These are phyloP conservation scores for Chromis chromis DNA, from an alignment of 2,797 vertebrate genomes.

Conservation along the genomic window DNA sequence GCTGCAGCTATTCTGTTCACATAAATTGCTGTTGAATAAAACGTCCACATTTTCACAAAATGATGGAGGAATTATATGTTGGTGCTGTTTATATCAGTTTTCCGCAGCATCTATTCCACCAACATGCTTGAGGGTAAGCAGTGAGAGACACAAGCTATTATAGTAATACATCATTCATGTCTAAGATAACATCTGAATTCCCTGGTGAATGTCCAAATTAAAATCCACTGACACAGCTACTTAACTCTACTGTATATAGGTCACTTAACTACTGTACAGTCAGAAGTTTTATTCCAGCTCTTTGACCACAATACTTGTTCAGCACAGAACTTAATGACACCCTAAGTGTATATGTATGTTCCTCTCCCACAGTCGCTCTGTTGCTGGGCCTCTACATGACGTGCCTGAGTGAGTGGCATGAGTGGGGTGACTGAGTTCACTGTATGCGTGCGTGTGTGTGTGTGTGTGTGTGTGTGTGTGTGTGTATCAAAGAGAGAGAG, in stretches of 20 bases:
- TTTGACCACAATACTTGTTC: slow-evolving; percentile 48
- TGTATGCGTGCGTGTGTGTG: slow-evolving; percentile 18
- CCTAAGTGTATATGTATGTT: slow-evolving; percentile 53
- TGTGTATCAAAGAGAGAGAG: slow-evolving; percentile 10
- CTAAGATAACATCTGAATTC: slow-evolving; percentile 34
- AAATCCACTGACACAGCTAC: slow-evolving; percentile 33
- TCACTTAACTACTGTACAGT: slow-evolving; percentile 19
- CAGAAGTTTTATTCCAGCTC: slow-evolving; percentile 15
- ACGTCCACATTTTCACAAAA: neutral
- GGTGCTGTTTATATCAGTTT: neutral
- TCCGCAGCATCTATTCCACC: neutral
- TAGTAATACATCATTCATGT: slow-evolving; percentile 24
- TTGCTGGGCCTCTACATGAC: slow-evolving; percentile 45
- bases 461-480: slow-evolving; percentile 14
- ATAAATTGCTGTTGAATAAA: too few species aligned
- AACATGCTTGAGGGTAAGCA: slow-evolving; percentile 9
- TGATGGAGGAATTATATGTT: neutral
- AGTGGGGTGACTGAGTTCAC: slow-evolving; percentile 72
- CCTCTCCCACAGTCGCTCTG: slow-evolving; percentile 40
- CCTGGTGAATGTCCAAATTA: slow-evolving; percentile 32
- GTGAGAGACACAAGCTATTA: slow-evolving; percentile 10
- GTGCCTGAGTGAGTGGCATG: slow-evolving; percentile 55
- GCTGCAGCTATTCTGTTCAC: too few species aligned
- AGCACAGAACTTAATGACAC: slow-evolving; percentile 63
- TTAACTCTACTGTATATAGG: slow-evolving; percentile 28